Evolutionary conservation across 1,140 invertebrate species (phyloP), one percentile per base, ranked within the genome.

Genomic region (Euura saliciscinereae): DNA sequence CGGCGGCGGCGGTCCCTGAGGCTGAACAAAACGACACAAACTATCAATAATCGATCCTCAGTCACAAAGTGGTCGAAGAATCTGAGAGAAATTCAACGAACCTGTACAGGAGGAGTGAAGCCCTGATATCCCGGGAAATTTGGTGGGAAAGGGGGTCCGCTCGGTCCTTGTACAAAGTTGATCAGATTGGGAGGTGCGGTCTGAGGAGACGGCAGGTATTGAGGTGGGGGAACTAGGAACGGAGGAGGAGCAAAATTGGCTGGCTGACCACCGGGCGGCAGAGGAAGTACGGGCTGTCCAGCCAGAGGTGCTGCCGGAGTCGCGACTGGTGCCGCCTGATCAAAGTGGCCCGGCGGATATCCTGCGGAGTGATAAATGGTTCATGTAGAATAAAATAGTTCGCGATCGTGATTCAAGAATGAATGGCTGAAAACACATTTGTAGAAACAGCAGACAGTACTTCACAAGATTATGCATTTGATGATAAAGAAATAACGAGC

Each of bases 111-210:
- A 46, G 86, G 82, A 78, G 78, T 87, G 51, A 84, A 87, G 69
- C 85, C 81, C 68, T 83, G 85, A 73, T 85, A 86, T n/a, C 85
- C 81, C 75, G 83, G 85, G 71, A 81, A 87, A 73, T 87, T 87
- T 4, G 83, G 83, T 75, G 79, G 84, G 75, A 86, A 88, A 59
- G 84, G 71, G 45, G 86, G 85, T 8, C 85, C 86, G 51, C 82
- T 87, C 4, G 85, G 85, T 44, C 80, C 81, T 68, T 84, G 73
- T 43, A 87, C 86, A 44, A 86, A 87, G 80, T 87, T 87, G n/a
- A 87, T 84, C 66, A 87, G 83, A 65, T 75, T 86, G 70, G 85
- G 85, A 69, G 87, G 86, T 44, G 87, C 83, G 10, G 85, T 81
- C 76, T 86, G 88, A 4, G 86, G 79, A 44, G 85, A 74, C 13